Evolutionary conservation across 1,140 invertebrate genomes (phyloP).

Genomic region (Nasonia giraulti): DNA sequence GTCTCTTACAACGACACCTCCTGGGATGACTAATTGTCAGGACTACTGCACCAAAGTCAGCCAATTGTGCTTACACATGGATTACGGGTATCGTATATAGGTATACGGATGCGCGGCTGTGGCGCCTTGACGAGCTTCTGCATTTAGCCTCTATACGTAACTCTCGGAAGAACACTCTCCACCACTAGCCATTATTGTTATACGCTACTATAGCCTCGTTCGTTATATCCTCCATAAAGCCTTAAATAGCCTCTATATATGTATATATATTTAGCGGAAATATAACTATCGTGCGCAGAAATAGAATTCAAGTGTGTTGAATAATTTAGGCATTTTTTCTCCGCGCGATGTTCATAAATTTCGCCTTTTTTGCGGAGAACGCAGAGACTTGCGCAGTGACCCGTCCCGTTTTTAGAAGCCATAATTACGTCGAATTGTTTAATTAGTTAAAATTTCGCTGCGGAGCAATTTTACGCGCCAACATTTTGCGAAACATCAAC

Average conservation of each 20-base stretch:
- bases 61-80: not conserved
- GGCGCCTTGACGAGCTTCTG: not conserved
- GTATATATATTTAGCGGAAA: not conserved
- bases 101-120: no score
- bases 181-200: not conserved
- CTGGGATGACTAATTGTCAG: conserved; percentile 21
- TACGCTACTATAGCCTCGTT: not conserved
- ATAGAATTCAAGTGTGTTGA: no score
- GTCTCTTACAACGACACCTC: not conserved
- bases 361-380: not conserved
- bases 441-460: no score
- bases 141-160: not conserved
- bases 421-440: no score
- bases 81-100: not conserved
- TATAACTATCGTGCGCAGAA: not conserved
- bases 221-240: not conserved
- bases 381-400: not conserved
- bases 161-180: not conserved
- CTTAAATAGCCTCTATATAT: not conserved
- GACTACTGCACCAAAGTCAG: not conserved
- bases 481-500: not conserved
- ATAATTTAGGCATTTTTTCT: no score
- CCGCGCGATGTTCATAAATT: not conserved
- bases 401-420: no score
- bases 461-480: no score